Evolutionary conservation across 2,113 vertebrate species (phyloP).

Genomic region (Prinia subflava): DNA sequence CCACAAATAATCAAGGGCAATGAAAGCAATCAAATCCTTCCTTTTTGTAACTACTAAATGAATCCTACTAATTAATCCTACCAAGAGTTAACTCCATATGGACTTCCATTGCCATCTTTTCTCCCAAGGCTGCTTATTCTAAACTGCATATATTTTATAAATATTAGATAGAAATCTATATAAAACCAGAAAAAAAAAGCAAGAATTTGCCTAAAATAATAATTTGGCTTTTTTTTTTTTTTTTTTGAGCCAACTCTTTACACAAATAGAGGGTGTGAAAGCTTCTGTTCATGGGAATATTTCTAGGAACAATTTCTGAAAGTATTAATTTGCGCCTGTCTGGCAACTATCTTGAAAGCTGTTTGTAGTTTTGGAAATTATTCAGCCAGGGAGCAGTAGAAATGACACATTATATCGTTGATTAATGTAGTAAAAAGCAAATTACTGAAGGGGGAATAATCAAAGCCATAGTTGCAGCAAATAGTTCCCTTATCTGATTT

Average conservation of each 20-base stretch:
- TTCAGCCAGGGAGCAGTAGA: conserved; percentile 53
- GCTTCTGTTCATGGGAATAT: neutral
- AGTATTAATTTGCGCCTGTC: conserved; percentile 43
- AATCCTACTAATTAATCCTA: neutral
- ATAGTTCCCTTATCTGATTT: conserved; percentile 57
- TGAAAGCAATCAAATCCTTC: neutral
- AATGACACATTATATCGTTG: conserved; percentile 37
- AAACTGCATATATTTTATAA: neutral
- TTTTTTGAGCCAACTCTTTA: neutral
- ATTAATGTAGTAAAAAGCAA: conserved; percentile 56
- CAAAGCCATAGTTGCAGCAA: conserved; percentile 44
- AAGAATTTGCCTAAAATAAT: neutral
- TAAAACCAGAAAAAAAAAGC: neutral
- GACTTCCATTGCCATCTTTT: neutral
- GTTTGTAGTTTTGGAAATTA: conserved; percentile 55
- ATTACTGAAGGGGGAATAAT: conserved; percentile 54
- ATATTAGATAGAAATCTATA: neutral
- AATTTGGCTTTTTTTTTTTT: neutral
- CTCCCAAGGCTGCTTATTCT: neutral
- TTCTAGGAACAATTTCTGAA: conserved; percentile 44
- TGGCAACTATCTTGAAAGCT: conserved; percentile 54
- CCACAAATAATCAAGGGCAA: conserved; percentile 1
- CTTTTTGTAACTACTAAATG: neutral
- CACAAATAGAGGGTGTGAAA: neutral
- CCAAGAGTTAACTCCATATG: neutral